These are phyloP conservation scores for Carcina quercana DNA, from an alignment of 2,888 invertebrate species.

Conservation along the genomic window DNA sequence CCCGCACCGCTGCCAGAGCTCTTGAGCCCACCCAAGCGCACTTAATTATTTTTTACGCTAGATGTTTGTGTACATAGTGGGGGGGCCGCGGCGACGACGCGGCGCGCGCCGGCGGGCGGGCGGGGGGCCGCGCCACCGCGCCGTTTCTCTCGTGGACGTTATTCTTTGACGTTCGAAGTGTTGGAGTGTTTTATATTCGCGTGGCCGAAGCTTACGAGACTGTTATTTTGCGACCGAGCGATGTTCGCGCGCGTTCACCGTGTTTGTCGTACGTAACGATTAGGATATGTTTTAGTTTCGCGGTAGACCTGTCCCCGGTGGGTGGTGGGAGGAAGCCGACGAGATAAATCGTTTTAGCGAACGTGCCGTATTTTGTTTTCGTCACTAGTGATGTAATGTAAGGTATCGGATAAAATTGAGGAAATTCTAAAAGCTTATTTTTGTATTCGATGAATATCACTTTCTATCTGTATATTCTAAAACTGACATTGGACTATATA, in stretches of 20 bases:
- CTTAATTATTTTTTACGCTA: constrained; percentile 63
- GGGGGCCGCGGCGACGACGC: constrained; percentile 32
- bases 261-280: constrained; percentile 46
- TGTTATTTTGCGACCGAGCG: constrained; percentile 67
- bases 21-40: constrained; percentile 66
- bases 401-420: constrained; percentile 67
- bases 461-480: constrained; percentile 66
- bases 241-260: constrained; percentile 53
- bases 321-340: constrained; percentile 43
- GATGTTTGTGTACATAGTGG: constrained; percentile 44
- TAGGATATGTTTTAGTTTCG: constrained; percentile 42
- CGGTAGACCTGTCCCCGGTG: constrained; percentile 43
- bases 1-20: constrained; percentile 69
- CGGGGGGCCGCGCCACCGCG: constrained; percentile 31
- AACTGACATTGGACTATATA: constrained; percentile 38
- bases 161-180: constrained; percentile 52
- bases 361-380: constrained; percentile 55
- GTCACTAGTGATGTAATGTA: constrained; percentile 62
- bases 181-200: constrained; percentile 64
- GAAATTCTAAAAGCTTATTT: constrained; percentile 72
- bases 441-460: constrained; percentile 68
- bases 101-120: constrained; percentile 38
- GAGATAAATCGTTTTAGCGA: constrained; percentile 52
- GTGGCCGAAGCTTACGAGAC: constrained; percentile 66
- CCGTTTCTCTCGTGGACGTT: constrained; percentile 41